Percentiles rank a stretch among this genome's conserved stretches.
These are phyloP conservation scores for Lithophane socia DNA, from an alignment of 2,888 invertebrate species.

Conservation along the genomic window DNA sequence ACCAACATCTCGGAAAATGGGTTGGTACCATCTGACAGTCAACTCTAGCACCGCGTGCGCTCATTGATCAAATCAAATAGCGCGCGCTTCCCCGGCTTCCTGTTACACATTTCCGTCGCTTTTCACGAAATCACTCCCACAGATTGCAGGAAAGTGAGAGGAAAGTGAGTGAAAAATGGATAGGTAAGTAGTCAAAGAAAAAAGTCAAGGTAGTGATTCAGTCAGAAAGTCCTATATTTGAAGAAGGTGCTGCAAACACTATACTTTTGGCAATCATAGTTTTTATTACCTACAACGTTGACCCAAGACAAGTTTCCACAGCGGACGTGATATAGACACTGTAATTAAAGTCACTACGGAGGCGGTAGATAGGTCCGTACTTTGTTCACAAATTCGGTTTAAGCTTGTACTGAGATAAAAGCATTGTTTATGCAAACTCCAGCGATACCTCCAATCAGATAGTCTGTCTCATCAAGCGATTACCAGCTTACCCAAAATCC, in stretches of 20 bases:
- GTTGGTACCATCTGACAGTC: too few species aligned
- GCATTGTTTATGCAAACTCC: slow-evolving; percentile 53
- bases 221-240: neutral
- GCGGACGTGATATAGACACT: neutral
- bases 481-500: slow-evolving; percentile 62
- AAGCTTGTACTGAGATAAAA: slow-evolving; percentile 19
- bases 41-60: too few species aligned
- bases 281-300: neutral
- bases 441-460: slow-evolving; percentile 46
- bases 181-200: neutral
- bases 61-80: too few species aligned
- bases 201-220: neutral
- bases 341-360: slow-evolving; percentile 10
- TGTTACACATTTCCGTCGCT: too few species aligned
- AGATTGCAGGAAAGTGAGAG: too few species aligned
- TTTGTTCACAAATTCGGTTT: slow-evolving; percentile 10
- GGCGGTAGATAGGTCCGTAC: neutral
- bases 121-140: too few species aligned
- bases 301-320: neutral
- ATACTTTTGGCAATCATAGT: neutral
- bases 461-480: slow-evolving; percentile 48
- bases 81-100: too few species aligned
- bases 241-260: neutral
- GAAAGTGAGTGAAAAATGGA: too few species aligned
- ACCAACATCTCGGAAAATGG: too few species aligned